A percentile compares a stretch with the other conserved stretches of the same genome.
Evolutionary conservation across 2,888 invertebrate species (phyloP).

Genomic region (Pseudococcus viburni): DNA sequence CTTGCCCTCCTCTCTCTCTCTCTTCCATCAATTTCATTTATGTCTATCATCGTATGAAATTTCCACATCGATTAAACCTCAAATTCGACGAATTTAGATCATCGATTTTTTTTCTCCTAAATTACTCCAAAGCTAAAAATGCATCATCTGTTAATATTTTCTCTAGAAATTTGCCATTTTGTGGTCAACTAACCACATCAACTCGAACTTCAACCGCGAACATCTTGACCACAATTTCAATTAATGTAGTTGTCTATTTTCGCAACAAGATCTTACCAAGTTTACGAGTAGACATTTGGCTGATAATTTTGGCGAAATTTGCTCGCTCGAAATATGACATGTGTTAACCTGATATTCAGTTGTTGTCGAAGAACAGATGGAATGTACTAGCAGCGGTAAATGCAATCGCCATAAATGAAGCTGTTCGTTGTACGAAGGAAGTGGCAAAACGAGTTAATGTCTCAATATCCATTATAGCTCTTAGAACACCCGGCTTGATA

Average conservation of each 20-base stretch:
- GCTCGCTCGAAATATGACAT: not conserved
- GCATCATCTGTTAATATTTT: too few relatives aligned
- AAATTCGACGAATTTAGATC: too few relatives aligned
- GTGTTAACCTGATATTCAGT: slow-evolving; percentile 19
- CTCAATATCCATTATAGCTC: not conserved
- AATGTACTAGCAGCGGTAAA: not conserved
- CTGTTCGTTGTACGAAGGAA: not conserved
- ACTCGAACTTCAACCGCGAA: too few relatives aligned
- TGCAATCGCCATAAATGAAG: too few relatives aligned
- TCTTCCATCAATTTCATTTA: too few relatives aligned
- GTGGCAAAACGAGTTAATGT: slow-evolving; percentile 41
- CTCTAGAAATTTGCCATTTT: too few relatives aligned
- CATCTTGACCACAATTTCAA: not conserved
- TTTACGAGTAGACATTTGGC: not conserved
- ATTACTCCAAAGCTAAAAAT: too few relatives aligned
- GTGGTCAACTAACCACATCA: not conserved
- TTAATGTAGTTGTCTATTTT: not conserved
- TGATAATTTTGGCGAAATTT: not conserved
- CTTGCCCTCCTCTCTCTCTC: too few relatives aligned
- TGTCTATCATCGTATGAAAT: too few relatives aligned
- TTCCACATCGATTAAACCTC: too few relatives aligned
- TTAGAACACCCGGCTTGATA: not conserved
- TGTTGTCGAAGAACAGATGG: slow-evolving; percentile 30
- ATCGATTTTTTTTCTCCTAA: too few relatives aligned
- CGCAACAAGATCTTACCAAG: not conserved